Evolutionary conservation across 2,888 invertebrate genomes (phyloP).

Genomic region (Eupeodes latifasciatus): DNA sequence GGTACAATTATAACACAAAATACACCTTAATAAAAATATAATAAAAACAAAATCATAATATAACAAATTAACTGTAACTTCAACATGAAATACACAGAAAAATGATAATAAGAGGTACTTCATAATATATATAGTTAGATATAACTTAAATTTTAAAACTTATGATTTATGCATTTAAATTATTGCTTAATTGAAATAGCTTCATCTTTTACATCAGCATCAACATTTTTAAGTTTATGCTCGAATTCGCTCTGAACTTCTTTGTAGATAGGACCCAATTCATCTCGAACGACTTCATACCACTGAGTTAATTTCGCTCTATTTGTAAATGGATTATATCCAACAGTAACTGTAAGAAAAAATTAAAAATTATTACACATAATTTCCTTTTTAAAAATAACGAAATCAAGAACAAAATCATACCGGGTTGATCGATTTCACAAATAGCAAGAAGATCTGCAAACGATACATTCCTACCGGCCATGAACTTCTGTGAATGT

Average conservation of each 20-base stretch:
- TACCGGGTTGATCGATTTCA: constrained; percentile 91
- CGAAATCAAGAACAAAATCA: constrained; percentile 77
- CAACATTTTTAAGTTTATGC: constrained; percentile 79
- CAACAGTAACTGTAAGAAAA: constrained; percentile 86
- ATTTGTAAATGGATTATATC: constrained; percentile 87
- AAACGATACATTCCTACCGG: constrained; percentile 87
- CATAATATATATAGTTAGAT: background rate
- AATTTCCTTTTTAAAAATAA: background rate
- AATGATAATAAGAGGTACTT: constrained; percentile 3
- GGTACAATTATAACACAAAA: background rate
- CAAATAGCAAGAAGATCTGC: constrained; percentile 91
- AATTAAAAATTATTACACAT: background rate
- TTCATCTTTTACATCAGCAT: constrained; percentile 76
- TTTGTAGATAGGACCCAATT: constrained; percentile 87
- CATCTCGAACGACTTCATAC: constrained; percentile 87
- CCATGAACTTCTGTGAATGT: constrained; percentile 84
- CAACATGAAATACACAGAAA: constrained; percentile 15
- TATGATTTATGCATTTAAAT: background rate
- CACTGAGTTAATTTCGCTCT: constrained; percentile 87
- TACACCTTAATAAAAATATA: background rate
- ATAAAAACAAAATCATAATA: constrained; percentile 37
- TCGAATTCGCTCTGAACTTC: constrained; percentile 85
- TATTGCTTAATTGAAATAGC: constrained; percentile 81
- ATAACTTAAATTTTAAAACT: constrained; percentile 21
- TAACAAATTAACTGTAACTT: constrained; percentile 52